Conservation (phyloP, 2,113 vertebrate species). For the Fregata magnificens region DNA sequence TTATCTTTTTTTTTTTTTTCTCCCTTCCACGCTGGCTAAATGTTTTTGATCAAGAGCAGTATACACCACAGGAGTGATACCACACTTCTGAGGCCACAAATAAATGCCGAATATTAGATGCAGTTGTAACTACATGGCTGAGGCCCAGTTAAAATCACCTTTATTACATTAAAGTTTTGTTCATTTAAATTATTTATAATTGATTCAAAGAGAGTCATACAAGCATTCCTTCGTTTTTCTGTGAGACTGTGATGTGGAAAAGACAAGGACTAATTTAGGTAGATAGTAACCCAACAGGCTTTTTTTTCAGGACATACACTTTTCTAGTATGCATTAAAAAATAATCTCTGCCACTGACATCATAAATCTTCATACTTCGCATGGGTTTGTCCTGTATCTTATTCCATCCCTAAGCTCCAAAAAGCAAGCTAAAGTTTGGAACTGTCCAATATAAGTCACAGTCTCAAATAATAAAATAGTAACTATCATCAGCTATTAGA, state of each 20-base stretch:
- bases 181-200: background rate
- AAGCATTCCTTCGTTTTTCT: background rate
- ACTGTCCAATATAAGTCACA: background rate
- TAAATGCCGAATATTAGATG: slow-evolving; percentile 2
- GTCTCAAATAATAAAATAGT: background rate
- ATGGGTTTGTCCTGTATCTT: background rate
- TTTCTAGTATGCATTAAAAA: background rate
- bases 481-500: background rate
- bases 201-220: background rate
- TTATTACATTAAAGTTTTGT: background rate
- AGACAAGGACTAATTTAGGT: background rate
- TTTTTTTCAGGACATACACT: background rate
- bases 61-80: background rate
- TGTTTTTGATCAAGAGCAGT: slow-evolving; percentile 33
- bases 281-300: background rate
- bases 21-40: background rate
- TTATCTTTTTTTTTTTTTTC: background rate
- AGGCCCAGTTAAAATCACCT: background rate
- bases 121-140: background rate
- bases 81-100: background rate
- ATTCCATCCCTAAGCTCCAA: background rate
- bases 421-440: background rate
- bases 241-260: background rate
- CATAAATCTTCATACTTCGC: background rate
- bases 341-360: background rate